A percentile compares a stretch with the other conserved stretches of the same genome.
Evolutionary conservation across 2,888 invertebrate species (phyloP).

Genomic region (Nemotelus nigrinus): DNA sequence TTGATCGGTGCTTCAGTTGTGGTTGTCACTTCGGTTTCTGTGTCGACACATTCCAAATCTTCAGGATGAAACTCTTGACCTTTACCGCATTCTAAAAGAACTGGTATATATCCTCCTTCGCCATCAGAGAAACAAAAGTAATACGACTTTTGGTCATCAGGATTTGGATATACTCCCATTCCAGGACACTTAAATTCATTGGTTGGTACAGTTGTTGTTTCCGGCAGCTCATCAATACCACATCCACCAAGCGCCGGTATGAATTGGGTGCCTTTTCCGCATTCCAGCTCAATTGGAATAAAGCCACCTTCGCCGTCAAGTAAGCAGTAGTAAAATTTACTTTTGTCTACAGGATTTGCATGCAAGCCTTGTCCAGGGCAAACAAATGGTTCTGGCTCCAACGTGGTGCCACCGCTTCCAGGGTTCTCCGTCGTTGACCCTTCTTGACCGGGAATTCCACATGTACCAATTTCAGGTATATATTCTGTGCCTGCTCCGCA

Average conservation of each 20-base stretch:
- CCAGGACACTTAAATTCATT: constrained; percentile 5
- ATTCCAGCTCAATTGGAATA: constrained; percentile 12
- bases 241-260: constrained; percentile 7
- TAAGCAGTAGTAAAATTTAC: constrained; percentile 25
- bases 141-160: neutral
- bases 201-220: constrained; percentile 1
- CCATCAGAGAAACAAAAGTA: constrained; percentile 18
- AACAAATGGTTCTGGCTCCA: constrained; percentile 30
- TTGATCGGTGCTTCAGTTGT: constrained; percentile 1
- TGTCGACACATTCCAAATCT: neutral
- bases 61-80: constrained; percentile 9
- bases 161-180: neutral
- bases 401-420: constrained; percentile 4
- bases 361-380: constrained; percentile 2
- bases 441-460: constrained; percentile 8
- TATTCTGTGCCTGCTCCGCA: constrained; percentile 24
- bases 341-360: constrained; percentile 4
- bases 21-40: neutral
- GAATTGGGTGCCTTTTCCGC: constrained; percentile 21
- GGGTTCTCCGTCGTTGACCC: constrained; percentile 8
- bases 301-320: constrained; percentile 8
- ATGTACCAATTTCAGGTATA: constrained; percentile 12
- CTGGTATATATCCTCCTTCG: constrained; percentile 12
- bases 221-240: neutral
- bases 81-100: neutral